These are phyloP conservation scores for Petroica traversi DNA, from an alignment of 2,113 vertebrate species.

Conservation along the genomic window DNA sequence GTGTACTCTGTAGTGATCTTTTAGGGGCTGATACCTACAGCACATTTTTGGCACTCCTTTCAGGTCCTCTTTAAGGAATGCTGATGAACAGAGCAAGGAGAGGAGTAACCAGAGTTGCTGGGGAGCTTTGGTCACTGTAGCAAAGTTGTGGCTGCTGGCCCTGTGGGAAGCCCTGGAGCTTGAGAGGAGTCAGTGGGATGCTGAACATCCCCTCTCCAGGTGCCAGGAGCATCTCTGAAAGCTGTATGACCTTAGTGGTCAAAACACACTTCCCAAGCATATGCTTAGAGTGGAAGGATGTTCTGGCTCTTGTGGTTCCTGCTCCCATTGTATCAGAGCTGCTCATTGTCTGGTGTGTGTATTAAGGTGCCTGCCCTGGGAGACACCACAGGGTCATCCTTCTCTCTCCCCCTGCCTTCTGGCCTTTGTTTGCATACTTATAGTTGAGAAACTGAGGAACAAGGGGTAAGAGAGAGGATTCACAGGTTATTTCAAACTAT, in stretches of 20 bases:
- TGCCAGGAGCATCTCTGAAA: not conserved
- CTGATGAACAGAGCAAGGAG: not conserved
- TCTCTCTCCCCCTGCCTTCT: not conserved
- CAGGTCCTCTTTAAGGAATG: not conserved
- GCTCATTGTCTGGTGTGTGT: not conserved
- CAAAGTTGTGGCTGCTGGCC: not conserved
- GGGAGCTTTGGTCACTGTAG: not conserved
- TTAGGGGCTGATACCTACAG: not conserved
- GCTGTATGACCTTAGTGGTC: not conserved
- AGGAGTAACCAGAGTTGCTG: not conserved
- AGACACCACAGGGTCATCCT: not conserved
- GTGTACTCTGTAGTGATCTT: not conserved
- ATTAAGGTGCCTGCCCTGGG: not conserved
- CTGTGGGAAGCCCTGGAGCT: not conserved
- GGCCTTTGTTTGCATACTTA: not conserved
- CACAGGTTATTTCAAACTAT: not conserved
- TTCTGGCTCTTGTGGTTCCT: not conserved
- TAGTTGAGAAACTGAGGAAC: not conserved
- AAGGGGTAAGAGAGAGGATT: not conserved
- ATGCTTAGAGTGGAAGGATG: not conserved
- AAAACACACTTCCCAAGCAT: not conserved
- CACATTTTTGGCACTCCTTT: not conserved
- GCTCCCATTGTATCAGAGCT: not conserved
- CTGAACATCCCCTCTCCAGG: rapidly evolving
- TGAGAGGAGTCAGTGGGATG: not conserved